Percentiles rank a stretch among this genome's conserved stretches.
These are phyloP conservation scores for Grammomys dolichurus DNA, from an alignment of 2,113 vertebrate species.

Conservation along the genomic window DNA sequence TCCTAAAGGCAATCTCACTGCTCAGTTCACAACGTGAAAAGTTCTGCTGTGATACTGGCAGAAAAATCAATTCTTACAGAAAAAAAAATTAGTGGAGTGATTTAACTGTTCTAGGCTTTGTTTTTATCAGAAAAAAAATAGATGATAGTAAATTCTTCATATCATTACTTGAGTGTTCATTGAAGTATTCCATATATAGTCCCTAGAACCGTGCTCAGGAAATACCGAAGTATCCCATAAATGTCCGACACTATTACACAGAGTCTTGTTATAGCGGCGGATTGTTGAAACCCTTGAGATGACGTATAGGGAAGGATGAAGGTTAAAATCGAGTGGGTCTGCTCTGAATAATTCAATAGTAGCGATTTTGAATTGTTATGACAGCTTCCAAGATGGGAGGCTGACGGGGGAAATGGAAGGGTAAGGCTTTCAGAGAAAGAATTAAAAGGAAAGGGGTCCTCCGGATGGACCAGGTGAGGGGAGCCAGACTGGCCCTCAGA, in stretches of 20 bases:
- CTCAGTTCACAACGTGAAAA: neutral
- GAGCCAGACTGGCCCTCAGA: neutral
- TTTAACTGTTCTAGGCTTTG: neutral
- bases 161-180: neutral
- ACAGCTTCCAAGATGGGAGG: neutral
- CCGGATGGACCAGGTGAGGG: too few species aligned
- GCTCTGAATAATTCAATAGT: neutral
- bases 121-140: conserved; percentile 11
- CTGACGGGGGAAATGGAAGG: neutral
- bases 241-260: neutral
- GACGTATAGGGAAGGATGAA: neutral
- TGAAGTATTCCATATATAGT: neutral
- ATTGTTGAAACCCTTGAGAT: conserved; percentile 28
- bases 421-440: neutral
- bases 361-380: conserved; percentile 16
- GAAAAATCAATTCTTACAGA: neutral
- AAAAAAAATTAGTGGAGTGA: neutral
- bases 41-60: neutral
- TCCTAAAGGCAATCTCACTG: neutral
- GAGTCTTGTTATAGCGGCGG: neutral
- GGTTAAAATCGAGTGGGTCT: conserved; percentile 1
- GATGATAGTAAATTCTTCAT: neutral
- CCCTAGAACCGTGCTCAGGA: neutral
- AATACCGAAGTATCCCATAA: neutral
- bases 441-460: neutral